phyloP scores from a whole-genome alignment of 2,113 vertebrate species.

The Corythornis madagascariensis region DNA sequence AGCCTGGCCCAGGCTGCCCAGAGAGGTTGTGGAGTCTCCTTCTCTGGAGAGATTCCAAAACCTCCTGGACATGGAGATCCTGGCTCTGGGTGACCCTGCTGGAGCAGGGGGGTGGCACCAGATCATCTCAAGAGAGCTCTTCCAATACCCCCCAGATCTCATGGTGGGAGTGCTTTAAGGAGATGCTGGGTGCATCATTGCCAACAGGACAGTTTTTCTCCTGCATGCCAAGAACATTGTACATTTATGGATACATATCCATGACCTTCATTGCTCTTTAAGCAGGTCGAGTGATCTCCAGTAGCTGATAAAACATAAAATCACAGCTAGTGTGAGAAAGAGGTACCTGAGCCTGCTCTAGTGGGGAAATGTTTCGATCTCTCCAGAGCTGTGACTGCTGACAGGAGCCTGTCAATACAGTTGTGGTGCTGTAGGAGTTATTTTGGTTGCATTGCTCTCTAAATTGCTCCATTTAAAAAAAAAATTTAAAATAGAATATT shows the following conservation, averaged over 20 bases:
- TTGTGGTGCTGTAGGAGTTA: neutral
- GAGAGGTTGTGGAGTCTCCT: neutral
- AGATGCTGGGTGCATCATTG: rapidly evolving
- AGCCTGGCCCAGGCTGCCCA: neutral
- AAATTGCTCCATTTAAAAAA: neutral
- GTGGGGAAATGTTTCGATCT: neutral
- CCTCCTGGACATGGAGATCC: neutral
- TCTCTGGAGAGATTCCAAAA: neutral
- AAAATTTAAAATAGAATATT: neutral
- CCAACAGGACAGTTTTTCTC: neutral
- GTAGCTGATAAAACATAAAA: neutral
- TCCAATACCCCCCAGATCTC: neutral
- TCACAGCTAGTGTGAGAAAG: neutral
- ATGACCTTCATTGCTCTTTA: neutral
- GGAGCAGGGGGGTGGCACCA: neutral
- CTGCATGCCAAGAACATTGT: neutral
- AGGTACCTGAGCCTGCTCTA: neutral
- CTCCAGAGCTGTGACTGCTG: neutral
- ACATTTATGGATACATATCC: rapidly evolving
- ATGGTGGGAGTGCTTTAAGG: neutral
- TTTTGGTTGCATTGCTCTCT: neutral
- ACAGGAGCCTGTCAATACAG: neutral
- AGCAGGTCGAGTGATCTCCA: neutral
- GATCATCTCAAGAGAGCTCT: neutral
- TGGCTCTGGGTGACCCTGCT: neutral